phyloP scores from a whole-genome alignment of 2,888 invertebrate genomes.

The Cacoxenus indagator region DNA sequence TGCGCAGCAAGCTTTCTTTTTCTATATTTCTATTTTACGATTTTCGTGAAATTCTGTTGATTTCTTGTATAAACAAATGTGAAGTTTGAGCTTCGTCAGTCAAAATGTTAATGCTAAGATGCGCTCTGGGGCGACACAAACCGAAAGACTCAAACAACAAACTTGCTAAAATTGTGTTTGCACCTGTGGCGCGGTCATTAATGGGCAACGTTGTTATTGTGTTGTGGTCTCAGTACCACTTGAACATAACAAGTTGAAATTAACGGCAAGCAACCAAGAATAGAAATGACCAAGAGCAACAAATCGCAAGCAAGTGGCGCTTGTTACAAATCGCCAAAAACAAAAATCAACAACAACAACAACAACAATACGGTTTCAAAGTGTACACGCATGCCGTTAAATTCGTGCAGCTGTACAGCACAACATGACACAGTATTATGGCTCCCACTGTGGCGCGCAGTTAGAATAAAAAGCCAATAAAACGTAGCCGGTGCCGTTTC shows the following conservation, averaged over 20 bases:
- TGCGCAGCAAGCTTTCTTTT: constrained; percentile 39
- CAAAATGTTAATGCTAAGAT: constrained; percentile 7
- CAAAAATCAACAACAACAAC: background rate
- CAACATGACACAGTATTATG: background rate
- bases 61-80: background rate
- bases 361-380: constrained; percentile 40
- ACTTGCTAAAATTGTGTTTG: constrained; percentile 43
- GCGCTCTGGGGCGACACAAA: constrained; percentile 12
- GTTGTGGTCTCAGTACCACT: background rate
- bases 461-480: constrained; percentile 54
- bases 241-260: constrained; percentile 11
- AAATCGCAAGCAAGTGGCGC: constrained; percentile 2
- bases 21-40: constrained; percentile 12
- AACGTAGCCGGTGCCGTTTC: constrained; percentile 53
- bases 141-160: constrained; percentile 56
- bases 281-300: background rate
- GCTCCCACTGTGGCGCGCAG: constrained; percentile 34
- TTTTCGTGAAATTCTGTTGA: constrained; percentile 6
- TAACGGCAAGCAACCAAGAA: background rate
- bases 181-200: constrained; percentile 3
- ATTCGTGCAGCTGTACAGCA: constrained; percentile 44
- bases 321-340: constrained; percentile 6
- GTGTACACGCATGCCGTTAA: constrained; percentile 61
- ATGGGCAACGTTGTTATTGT: background rate
- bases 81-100: background rate